Percentiles rank a stretch among this genome's conserved stretches.
These are phyloP conservation scores for Acrobasis consociella DNA, from an alignment of 2,888 invertebrate genomes.

Conservation along the genomic window DNA sequence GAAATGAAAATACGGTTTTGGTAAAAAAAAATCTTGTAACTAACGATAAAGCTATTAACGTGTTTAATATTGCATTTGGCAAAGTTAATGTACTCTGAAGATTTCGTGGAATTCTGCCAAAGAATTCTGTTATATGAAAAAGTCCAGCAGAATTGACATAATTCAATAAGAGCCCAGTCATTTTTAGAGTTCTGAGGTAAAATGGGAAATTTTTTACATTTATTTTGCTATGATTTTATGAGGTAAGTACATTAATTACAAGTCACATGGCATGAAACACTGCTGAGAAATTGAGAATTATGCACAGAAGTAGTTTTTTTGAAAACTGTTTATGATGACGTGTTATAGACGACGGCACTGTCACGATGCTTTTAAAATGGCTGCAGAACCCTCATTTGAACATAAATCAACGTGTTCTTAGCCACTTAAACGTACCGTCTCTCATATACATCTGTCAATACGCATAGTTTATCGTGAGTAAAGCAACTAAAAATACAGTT, in stretches of 20 bases:
- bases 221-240: too few relatives aligned
- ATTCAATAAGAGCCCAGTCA: conserved; percentile 16
- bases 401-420: not conserved
- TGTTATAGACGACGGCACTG: too few relatives aligned
- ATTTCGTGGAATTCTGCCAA: conserved; percentile 14
- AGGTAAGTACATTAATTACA: too few relatives aligned
- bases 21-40: conserved; percentile 4
- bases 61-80: conserved; percentile 18
- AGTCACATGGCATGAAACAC: too few relatives aligned
- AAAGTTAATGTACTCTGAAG: conserved; percentile 20
- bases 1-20: not conserved
- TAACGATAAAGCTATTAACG: conserved; percentile 1
- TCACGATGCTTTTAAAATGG: not conserved
- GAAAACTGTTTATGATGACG: too few relatives aligned
- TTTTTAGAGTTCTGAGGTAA: not conserved
- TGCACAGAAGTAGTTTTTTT: too few relatives aligned
- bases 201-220: not conserved
- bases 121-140: conserved; percentile 13
- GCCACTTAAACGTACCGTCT: not conserved
- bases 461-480: not conserved
- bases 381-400: not conserved
- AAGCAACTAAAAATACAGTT: conserved; percentile 19
- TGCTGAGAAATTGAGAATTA: too few relatives aligned
- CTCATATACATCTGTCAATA: conserved; percentile 21
- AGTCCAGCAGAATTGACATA: conserved; percentile 18